These are phyloP conservation scores for Gorsachius magnificus DNA, from an alignment of 2,797 vertebrate genomes.

Conservation along the genomic window DNA sequence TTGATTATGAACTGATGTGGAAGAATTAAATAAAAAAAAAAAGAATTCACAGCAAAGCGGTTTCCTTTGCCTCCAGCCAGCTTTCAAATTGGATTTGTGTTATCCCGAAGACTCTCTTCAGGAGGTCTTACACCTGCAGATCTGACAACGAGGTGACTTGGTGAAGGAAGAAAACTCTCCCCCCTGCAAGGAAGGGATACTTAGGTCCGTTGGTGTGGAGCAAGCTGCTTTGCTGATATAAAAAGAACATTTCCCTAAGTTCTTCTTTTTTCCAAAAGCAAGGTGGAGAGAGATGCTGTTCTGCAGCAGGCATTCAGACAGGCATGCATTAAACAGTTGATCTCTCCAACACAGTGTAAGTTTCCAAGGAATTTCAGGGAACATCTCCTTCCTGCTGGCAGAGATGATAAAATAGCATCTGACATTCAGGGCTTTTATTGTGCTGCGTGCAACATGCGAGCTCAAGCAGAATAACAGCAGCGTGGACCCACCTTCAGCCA, in stretches of 20 bases:
- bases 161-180: neutral
- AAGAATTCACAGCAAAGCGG: neutral
- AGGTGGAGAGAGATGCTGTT: neutral
- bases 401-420: neutral
- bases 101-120: neutral
- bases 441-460: accelerated
- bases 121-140: neutral
- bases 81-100: neutral
- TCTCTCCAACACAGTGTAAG: neutral
- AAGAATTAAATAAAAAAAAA: neutral
- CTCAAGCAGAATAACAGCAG: neutral
- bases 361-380: neutral
- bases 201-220: neutral
- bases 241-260: neutral
- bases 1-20: neutral
- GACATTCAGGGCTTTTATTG: neutral
- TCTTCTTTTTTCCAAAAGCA: neutral
- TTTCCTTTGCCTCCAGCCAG: neutral
- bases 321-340: neutral
- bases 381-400: neutral
- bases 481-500: neutral
- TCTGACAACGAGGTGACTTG: neutral
- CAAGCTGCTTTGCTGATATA: neutral
- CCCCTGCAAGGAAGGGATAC: neutral
- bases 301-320: neutral